Conservation (phyloP, 2,113 vertebrate species). For the Engystomops pustulosus region DNA sequence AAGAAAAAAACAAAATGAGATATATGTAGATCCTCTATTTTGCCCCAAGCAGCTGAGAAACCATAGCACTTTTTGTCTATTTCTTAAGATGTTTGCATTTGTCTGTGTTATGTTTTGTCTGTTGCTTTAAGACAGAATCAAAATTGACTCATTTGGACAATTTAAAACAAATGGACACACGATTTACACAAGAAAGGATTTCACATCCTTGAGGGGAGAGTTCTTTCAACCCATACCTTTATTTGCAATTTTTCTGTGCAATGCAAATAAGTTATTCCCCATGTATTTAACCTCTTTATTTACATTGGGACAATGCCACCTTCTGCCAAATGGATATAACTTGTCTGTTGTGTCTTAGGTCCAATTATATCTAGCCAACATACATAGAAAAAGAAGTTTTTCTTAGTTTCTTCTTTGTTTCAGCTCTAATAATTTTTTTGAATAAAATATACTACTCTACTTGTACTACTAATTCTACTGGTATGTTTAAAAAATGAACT, state of each 20-base stretch:
- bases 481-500: too few relatives aligned
- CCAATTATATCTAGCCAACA: too few relatives aligned
- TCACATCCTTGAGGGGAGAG: background rate
- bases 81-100: constrained; percentile 1
- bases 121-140: background rate
- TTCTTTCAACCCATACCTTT: background rate
- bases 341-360: too few relatives aligned
- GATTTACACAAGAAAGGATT: constrained; percentile 17
- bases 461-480: too few relatives aligned
- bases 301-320: background rate
- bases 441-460: too few relatives aligned
- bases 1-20: too few relatives aligned
- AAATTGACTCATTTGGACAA: background rate
- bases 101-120: background rate
- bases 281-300: background rate
- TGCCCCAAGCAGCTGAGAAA: background rate
- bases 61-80: background rate
- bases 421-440: too few relatives aligned
- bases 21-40: too few relatives aligned
- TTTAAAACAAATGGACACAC: background rate
- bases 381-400: too few relatives aligned
- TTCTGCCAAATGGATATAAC: background rate
- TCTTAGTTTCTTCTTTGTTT: too few relatives aligned
- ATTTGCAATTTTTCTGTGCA: background rate
- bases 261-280: background rate